Evolutionary conservation across 2,888 invertebrate genomes (phyloP), one percentile per base, ranked within the genome.

Genomic region (Cryptocephalus moraei): DNA sequence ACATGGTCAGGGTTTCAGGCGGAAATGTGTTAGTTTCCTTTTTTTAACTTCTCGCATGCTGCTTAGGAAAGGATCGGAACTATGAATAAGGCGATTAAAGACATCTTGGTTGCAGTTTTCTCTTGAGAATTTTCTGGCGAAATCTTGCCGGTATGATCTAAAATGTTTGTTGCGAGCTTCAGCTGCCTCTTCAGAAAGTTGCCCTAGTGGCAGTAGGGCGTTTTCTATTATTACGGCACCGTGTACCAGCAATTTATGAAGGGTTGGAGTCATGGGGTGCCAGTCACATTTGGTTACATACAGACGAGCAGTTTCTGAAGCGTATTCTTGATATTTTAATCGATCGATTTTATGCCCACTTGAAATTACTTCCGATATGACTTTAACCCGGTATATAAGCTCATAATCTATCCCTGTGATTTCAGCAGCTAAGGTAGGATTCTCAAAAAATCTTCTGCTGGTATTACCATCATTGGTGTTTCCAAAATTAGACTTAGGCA

Each of bases 381-480:
- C n/a, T n/a, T n/a, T n/a, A n/a, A n/a, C n/a, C n/a, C n/a, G 55
- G 56, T 44, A 50, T 14, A 50, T 50, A 9, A 54, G 38, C 12
- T 51, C 32, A 9, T 39, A 11, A 33, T 56, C 44, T 8, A 58
- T 32, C 2, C 52, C 52, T n/a, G 56, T 56, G 13, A 58, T 57
- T 39, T 45, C 48, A 3, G 57, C 48, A n/a, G 56, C 39, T n/a
- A 46, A 1, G n/a, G 48, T 13, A 4, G 54, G 48, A 43, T 59
- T 49, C 9, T 32, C 48, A 43, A 62, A 60, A 50, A 62, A 62
- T 41, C 54, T 47, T 34, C 58, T 47, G 33, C 54, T 55, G 4
- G 59, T 58, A 34, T 62, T 60, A 0, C 59, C 57, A 41, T 59
- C 59, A 50, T 62, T 61, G 9, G 51, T 56, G 38, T 50, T 61